Conservation (phyloP, 2,888 invertebrate genomes). For the Dynastes tityus region DNA sequence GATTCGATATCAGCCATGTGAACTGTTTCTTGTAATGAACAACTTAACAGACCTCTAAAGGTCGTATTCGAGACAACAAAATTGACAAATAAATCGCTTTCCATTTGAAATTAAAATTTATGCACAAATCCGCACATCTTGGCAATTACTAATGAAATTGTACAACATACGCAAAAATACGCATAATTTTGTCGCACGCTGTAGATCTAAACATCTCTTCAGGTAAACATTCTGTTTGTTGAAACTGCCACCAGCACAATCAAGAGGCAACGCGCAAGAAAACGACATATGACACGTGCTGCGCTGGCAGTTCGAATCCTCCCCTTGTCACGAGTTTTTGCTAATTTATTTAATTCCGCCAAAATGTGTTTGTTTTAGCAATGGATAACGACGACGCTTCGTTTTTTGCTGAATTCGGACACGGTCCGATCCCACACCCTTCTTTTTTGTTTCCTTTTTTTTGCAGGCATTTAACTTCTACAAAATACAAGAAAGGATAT, state of each 20-base stretch:
- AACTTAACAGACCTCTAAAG: too few relatives aligned
- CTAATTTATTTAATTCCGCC: constrained; percentile 43
- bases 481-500: not conserved
- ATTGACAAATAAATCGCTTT: too few relatives aligned
- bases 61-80: too few relatives aligned
- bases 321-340: constrained; percentile 17
- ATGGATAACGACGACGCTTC: constrained; percentile 26
- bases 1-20: too few relatives aligned
- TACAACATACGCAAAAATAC: too few relatives aligned
- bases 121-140: too few relatives aligned
- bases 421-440: not conserved
- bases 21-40: too few relatives aligned
- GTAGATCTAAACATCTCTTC: not conserved
- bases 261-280: not conserved
- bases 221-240: constrained; percentile 26
- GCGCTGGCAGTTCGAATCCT: not conserved
- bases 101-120: too few relatives aligned
- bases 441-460: not conserved
- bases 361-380: constrained; percentile 39
- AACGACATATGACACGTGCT: not conserved
- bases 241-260: constrained; percentile 4
- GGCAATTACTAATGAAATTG: too few relatives aligned
- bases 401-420: constrained; percentile 19
- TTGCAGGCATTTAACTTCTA: not conserved
- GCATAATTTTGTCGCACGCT: too few relatives aligned